phyloP scores from a whole-genome alignment of 2,797 vertebrate species.

The Pangasius macronema region DNA sequence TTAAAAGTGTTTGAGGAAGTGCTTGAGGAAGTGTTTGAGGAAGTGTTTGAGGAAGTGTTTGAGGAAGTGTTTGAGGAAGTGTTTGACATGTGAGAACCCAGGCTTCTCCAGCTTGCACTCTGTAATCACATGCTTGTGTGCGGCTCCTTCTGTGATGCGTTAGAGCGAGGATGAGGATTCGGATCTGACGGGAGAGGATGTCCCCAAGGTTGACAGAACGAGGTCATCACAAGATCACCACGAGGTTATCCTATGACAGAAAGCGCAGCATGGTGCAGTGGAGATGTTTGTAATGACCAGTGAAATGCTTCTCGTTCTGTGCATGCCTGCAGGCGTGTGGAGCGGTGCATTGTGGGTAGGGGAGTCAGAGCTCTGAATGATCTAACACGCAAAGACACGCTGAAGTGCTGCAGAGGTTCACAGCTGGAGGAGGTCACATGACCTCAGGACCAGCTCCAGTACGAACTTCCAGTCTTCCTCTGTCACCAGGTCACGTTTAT shows the following conservation, averaged over 20 bases:
- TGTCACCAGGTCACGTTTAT: neutral
- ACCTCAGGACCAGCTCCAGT: neutral
- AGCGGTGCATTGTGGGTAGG: neutral
- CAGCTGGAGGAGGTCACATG: neutral
- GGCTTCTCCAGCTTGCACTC: neutral
- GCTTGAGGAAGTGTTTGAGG: neutral
- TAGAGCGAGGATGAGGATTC: neutral
- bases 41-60: neutral
- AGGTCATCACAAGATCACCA: neutral
- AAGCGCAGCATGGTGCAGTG: too few relatives aligned
- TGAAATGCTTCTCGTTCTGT: neutral
- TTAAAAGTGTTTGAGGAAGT: neutral
- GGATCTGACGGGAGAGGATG: neutral
- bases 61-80: neutral
- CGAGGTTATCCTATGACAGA: neutral
- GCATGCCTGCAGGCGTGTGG: neutral
- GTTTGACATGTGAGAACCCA: neutral
- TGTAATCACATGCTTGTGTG: neutral
- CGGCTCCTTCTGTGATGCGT: neutral
- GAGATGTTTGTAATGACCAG: conserved; percentile 4
- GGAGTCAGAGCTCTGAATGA: neutral
- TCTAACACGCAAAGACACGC: neutral
- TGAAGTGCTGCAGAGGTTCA: neutral
- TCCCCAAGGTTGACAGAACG: neutral
- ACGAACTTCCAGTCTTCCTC: neutral